Percentiles rank a stretch among this genome's conserved stretches.
Conservation (phyloP, 2,888 invertebrate genomes). For the Orthosia cruda region DNA sequence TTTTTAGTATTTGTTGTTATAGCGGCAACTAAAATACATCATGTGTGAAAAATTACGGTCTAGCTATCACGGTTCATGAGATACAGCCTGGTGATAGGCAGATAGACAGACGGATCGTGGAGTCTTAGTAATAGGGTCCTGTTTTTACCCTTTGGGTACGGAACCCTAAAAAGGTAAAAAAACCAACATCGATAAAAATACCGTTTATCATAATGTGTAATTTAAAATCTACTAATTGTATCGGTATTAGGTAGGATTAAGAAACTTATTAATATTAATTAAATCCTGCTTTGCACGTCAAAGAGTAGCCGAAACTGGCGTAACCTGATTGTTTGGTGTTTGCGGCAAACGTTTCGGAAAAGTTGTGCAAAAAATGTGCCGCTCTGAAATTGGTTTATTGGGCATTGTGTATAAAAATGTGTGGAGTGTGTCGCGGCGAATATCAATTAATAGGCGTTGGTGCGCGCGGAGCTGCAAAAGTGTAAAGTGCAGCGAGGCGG, state of each 20-base stretch:
- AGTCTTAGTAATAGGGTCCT: too few relatives aligned
- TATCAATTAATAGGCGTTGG: conserved; percentile 89
- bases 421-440: conserved; percentile 83
- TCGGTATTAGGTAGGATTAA: conserved; percentile 53
- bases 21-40: too few relatives aligned
- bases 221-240: conserved; percentile 56
- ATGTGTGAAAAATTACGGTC: too few relatives aligned
- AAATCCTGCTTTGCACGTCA: conserved; percentile 34
- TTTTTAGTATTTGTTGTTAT: too few relatives aligned
- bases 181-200: conserved; percentile 51
- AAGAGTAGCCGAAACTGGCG: conserved; percentile 46
- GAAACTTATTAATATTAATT: conserved; percentile 47
- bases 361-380: conserved; percentile 38
- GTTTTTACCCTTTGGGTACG: too few relatives aligned
- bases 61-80: too few relatives aligned
- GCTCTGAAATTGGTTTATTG: conserved; percentile 59
- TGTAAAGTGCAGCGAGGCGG: conserved; percentile 90
- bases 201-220: conserved; percentile 52
- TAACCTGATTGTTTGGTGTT: conserved; percentile 24
- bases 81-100: too few relatives aligned
- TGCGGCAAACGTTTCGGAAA: conserved; percentile 23
- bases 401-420: conserved; percentile 72
- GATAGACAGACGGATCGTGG: too few relatives aligned
- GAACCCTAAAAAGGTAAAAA: conserved; percentile 12
- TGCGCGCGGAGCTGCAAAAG: conserved; percentile 89